phyloP scores from a whole-genome alignment of 1,140 invertebrate species.

The Mya arenaria region DNA sequence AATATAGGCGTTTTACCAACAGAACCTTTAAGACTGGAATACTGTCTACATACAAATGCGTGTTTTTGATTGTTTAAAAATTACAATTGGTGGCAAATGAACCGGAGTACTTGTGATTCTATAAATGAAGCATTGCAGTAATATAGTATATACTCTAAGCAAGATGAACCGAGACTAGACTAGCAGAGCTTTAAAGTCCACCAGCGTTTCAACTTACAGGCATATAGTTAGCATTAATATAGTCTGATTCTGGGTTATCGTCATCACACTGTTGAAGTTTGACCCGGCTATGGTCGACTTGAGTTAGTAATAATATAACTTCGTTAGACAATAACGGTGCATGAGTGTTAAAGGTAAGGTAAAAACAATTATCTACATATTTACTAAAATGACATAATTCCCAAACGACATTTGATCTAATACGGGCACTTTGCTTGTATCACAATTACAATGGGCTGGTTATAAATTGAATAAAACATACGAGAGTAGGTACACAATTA shows the following conservation, averaged over 20 bases:
- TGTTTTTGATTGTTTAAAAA: not conserved
- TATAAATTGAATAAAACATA: too few species aligned
- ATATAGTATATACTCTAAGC: not conserved
- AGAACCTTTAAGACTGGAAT: not conserved
- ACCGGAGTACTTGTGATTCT: too few species aligned
- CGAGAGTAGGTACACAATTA: too few species aligned
- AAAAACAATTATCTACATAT: too few species aligned
- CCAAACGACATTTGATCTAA: not conserved
- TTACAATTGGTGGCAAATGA: too few species aligned
- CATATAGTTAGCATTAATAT: constrained; percentile 98
- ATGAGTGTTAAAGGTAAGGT: too few species aligned
- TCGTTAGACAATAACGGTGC: too few species aligned
- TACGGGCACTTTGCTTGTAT: too few species aligned
- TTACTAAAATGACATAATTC: too few species aligned
- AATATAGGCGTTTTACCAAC: too few species aligned
- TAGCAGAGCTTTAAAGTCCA: too few species aligned
- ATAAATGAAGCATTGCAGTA: not conserved
- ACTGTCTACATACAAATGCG: not conserved
- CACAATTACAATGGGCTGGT: too few species aligned
- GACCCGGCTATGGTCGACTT: constrained; percentile 98
- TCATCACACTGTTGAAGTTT: constrained; percentile 91
- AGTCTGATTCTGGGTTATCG: constrained; percentile 91
- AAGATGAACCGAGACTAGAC: constrained; percentile 35
- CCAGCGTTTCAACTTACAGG: constrained; percentile 89
- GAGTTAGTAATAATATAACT: constrained; percentile 74